Evolutionary conservation across 2,888 invertebrate genomes (phyloP).

Genomic region (Habroteleia sp.): DNA sequence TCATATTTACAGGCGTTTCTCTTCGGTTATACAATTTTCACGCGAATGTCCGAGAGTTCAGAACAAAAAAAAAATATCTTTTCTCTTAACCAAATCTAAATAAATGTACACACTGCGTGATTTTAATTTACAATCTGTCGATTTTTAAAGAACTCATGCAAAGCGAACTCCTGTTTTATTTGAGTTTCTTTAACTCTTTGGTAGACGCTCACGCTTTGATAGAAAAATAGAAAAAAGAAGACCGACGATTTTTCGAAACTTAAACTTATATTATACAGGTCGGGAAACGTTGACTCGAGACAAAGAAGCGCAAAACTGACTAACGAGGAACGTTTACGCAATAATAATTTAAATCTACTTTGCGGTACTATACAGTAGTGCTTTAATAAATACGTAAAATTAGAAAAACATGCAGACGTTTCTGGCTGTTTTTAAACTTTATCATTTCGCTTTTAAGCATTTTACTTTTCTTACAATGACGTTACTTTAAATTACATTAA

Average conservation of each 20-base stretch:
- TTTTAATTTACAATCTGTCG: slow-evolving; percentile 11
- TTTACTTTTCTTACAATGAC: slow-evolving; percentile 1
- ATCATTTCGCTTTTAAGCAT: background rate
- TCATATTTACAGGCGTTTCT: slow-evolving; percentile 19
- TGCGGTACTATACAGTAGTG: slow-evolving; percentile 22
- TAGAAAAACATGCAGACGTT: background rate
- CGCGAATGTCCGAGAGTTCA: background rate
- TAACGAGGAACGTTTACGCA: slow-evolving; percentile 58
- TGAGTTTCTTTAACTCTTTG: slow-evolving; percentile 36
- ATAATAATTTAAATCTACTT: slow-evolving; percentile 43
- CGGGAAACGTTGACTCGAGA: slow-evolving; percentile 22
- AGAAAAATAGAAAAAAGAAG: slow-evolving; percentile 30
- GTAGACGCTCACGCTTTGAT: slow-evolving; percentile 30
- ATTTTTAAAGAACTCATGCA: slow-evolving; percentile 6
- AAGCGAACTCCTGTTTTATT: background rate
- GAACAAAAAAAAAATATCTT: slow-evolving; percentile 10
- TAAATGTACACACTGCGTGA: slow-evolving; percentile 8
- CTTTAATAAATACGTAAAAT: slow-evolving; percentile 39
- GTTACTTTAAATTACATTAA: slow-evolving; percentile 15
- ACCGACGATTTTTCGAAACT: slow-evolving; percentile 27
- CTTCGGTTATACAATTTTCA: background rate
- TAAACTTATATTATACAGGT: slow-evolving; percentile 48
- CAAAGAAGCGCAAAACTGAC: slow-evolving; percentile 38
- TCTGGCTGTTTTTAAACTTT: background rate
- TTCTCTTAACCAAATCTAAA: slow-evolving; percentile 5